These are phyloP conservation scores for Peucedramus taeniatus DNA, from an alignment of 2,113 vertebrate genomes.

Conservation along the genomic window DNA sequence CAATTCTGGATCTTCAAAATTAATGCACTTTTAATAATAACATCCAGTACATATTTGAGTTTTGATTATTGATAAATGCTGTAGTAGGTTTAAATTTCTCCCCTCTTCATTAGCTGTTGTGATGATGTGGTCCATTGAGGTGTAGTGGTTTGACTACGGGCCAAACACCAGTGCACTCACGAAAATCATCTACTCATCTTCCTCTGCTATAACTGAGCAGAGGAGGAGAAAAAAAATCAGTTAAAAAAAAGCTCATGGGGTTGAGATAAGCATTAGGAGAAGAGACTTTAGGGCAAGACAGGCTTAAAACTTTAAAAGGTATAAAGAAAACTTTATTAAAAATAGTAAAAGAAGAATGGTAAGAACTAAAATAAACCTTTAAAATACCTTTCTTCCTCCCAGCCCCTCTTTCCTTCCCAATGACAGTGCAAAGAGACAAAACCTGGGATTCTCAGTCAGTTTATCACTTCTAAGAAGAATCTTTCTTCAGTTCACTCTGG, in stretches of 20 bases:
- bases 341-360: background rate
- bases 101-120: background rate
- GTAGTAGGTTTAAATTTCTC: background rate
- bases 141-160: fast-evolving
- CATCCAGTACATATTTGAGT: background rate
- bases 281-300: background rate
- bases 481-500: background rate
- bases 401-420: background rate
- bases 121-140: background rate
- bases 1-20: background rate
- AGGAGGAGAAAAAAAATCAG: background rate
- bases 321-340: background rate
- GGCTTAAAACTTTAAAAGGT: background rate
- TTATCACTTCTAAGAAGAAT: background rate
- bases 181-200: background rate
- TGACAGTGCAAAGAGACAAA: background rate
- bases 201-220: background rate
- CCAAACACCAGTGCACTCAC: background rate
- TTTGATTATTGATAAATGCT: background rate
- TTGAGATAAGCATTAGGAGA: background rate
- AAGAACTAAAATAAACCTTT: background rate
- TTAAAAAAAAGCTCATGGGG: background rate
- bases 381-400: background rate
- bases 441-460: background rate
- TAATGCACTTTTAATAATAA: background rate